These are phyloP conservation scores for Pollimyrus isidori DNA, from an alignment of 2,113 vertebrate genomes.

Conservation along the genomic window DNA sequence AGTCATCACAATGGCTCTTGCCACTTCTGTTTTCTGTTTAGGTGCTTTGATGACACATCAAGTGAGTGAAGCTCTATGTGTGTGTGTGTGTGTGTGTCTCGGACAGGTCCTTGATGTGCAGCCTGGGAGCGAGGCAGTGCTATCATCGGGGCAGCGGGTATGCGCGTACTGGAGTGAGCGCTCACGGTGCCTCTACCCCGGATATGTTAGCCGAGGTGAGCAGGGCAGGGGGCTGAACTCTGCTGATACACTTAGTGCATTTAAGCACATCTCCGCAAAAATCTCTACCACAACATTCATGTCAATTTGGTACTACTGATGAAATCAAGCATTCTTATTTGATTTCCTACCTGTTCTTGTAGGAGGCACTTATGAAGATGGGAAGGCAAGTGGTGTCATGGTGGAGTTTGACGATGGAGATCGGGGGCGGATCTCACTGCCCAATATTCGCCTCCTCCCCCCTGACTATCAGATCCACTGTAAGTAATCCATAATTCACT, in stretches of 20 bases:
- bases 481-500: conserved; percentile 46
- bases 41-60: neutral
- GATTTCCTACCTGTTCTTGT: neutral
- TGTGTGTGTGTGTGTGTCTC: neutral
- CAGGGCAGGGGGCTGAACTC: neutral
- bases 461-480: conserved; percentile 90
- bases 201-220: conserved; percentile 83
- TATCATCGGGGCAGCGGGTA: conserved; percentile 76
- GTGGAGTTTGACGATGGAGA: conserved; percentile 96
- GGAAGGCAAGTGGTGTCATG: conserved; percentile 73
- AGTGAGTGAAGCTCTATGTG: conserved; percentile 1
- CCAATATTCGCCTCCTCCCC: conserved; percentile 86
- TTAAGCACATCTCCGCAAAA: neutral
- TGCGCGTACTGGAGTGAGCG: conserved; percentile 97
- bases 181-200: conserved; percentile 86
- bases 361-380: conserved; percentile 70
- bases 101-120: conserved; percentile 77
- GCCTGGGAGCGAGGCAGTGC: conserved; percentile 69
- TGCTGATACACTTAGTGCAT: neutral
- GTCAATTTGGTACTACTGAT: neutral
- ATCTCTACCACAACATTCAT: neutral
- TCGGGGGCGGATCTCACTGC: conserved; percentile 79
- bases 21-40: neutral
- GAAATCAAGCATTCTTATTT: neutral
- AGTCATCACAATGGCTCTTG: neutral